Evolutionary conservation across 2,888 invertebrate genomes (phyloP).

Genomic region (Uropetala carovei): DNA sequence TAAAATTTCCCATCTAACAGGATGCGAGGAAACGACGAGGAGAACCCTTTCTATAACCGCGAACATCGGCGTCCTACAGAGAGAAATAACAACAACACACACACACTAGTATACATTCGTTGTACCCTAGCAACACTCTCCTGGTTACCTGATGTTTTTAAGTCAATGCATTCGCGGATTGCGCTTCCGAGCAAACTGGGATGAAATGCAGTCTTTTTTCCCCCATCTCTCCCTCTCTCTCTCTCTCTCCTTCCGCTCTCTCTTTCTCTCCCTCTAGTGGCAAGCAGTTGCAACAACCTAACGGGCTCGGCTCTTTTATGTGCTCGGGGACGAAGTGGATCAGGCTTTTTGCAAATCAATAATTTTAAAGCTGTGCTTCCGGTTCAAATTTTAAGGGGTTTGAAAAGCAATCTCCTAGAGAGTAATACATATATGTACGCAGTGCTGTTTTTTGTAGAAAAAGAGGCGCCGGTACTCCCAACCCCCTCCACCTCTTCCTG

Average conservation of each 20-base stretch:
- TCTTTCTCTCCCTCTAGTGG: not conserved
- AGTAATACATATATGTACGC: no score
- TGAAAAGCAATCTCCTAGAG: not conserved
- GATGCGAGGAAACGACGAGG: no score
- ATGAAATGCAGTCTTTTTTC: not conserved
- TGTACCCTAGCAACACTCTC: no score
- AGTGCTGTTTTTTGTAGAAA: no score
- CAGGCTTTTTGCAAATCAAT: constrained; percentile 15
- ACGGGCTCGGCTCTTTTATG: not conserved
- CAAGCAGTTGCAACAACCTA: constrained; percentile 5
- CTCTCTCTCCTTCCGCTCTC: not conserved
- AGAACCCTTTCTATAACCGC: no score
- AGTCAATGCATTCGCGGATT: not conserved
- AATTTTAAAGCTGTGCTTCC: constrained; percentile 29
- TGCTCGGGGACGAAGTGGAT: not conserved
- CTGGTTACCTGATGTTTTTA: no score
- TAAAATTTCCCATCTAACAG: no score
- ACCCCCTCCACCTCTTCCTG: no score
- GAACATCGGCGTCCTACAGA: no score
- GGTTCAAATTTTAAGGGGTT: not conserved
- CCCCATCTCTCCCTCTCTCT: not conserved
- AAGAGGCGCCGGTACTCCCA: no score
- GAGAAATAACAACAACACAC: no score
- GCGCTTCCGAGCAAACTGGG: not conserved
- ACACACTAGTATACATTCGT: no score